phyloP scores from a whole-genome alignment of 2,113 vertebrate genomes.

The Gymnobelideus leadbeateri region DNA sequence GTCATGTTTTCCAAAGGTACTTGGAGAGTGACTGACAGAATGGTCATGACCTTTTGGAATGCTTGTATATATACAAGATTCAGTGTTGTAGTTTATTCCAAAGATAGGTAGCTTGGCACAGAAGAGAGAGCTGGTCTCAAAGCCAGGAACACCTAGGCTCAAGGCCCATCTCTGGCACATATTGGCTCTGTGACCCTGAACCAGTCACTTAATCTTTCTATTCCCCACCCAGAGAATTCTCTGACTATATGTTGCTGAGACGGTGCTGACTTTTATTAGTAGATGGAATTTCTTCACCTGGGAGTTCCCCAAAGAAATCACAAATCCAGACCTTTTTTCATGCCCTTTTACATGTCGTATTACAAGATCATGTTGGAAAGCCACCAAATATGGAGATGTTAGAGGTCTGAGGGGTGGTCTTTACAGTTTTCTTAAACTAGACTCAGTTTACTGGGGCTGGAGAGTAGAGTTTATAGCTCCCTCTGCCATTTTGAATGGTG shows the following conservation, averaged over 20 bases:
- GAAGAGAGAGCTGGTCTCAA: background rate
- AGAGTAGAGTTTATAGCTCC: background rate
- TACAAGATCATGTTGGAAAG: background rate
- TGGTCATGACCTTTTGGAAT: background rate
- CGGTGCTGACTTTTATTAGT: no score
- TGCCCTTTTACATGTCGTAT: fast-evolving
- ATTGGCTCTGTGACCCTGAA: background rate
- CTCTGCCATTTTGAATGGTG: background rate
- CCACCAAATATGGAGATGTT: background rate
- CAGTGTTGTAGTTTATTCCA: background rate
- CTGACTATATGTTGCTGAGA: no score
- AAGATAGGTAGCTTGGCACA: background rate
- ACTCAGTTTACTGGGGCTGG: no score
- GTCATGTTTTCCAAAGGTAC: background rate
- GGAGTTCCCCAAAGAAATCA: no score
- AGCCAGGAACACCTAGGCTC: background rate
- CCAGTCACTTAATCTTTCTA: no score
- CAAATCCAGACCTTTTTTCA: no score
- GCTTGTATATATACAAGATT: background rate
- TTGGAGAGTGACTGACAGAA: background rate
- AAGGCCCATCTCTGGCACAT: background rate
- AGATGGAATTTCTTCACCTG: no score
- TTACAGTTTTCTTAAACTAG: background rate
- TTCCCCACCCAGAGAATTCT: no score
- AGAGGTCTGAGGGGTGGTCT: background rate